Evolutionary conservation across 1,140 invertebrate species (phyloP), one percentile per base, ranked within the genome.

Genomic region (Saccostrea cuccullata): DNA sequence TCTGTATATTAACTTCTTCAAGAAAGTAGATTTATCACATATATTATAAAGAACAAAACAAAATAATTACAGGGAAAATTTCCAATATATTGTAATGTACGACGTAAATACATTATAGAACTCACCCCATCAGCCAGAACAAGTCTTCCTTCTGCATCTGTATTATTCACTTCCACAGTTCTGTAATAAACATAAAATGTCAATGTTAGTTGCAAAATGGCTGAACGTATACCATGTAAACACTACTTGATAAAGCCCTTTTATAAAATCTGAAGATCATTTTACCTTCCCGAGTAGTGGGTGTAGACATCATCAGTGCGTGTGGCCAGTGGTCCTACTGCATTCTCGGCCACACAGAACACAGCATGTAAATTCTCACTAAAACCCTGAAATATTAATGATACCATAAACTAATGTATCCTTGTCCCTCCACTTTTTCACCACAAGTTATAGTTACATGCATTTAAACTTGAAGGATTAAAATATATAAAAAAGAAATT

Each of bases 91-190:
- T 47, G 9, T 9, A 47, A 47, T 2, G 47, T 47, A 8, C 0
- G 47, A 47, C 0, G 5, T 5, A 0, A 47, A 47, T 6, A 6
- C 9, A 47, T 47, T 47, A 47, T 8, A 89, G 9, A 23, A 92
- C 93, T 94, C 89, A 96, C 96, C 64, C 96, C 96, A 94, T 96
- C 96, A 82, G 95, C 96, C 13, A 98, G 95, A 23, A 99, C 98
- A 55, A 99, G 94, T 77, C 98, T 96, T 36, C 98, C 98, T 95
- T 98, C 98, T 26, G 98, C 98, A 95, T 99, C 98, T 13, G 98
- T 98, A 92, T 98, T 98, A 94, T 98, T 98, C 85, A 98, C 97
- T 95, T 98, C 98, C 15, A 98, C 98, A 73, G 97, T 98, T 90
- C 97, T 96, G 90, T 92, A 91, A 87, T 73, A 86, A 86, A 89